These are phyloP conservation scores for Hiodon alosoides DNA, from an alignment of 2,113 vertebrate species.

Conservation along the genomic window DNA sequence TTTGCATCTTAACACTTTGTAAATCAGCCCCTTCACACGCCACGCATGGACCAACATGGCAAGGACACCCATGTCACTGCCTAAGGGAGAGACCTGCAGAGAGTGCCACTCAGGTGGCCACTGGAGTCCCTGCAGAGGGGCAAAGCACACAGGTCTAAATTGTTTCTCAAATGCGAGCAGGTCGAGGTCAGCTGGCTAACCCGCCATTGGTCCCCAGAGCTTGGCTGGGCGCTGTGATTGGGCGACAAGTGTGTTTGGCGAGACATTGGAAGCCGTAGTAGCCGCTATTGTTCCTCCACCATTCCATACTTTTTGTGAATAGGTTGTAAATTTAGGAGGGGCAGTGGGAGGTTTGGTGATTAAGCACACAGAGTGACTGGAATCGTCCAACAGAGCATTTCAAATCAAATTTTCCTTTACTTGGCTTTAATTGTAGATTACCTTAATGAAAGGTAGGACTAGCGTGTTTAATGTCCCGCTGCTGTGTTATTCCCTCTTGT, in stretches of 20 bases:
- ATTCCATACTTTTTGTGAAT: conserved; percentile 28
- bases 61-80: too few species aligned
- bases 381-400: conserved; percentile 1
- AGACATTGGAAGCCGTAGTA: conserved; percentile 28
- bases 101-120: too few species aligned
- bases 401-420: background rate
- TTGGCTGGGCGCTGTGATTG: conserved; percentile 35
- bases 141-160: conserved; percentile 33
- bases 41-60: background rate
- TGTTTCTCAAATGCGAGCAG: conserved; percentile 37
- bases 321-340: conserved; percentile 31
- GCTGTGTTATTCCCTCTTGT: background rate
- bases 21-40: background rate
- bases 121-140: conserved; percentile 12
- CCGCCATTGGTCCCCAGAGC: conserved; percentile 18
- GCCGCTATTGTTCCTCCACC: conserved; percentile 20
- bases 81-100: background rate
- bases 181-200: conserved; percentile 35
- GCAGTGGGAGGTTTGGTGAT: conserved; percentile 23
- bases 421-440: too few species aligned
- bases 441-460: too few species aligned
- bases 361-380: conserved; percentile 1
- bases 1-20: background rate
- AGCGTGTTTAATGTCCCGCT: background rate
- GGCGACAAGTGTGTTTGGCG: conserved; percentile 33